Evolutionary conservation across 2,888 invertebrate genomes (phyloP), one percentile per base, ranked within the genome.

Genomic region (Heliconius cydno): DNA sequence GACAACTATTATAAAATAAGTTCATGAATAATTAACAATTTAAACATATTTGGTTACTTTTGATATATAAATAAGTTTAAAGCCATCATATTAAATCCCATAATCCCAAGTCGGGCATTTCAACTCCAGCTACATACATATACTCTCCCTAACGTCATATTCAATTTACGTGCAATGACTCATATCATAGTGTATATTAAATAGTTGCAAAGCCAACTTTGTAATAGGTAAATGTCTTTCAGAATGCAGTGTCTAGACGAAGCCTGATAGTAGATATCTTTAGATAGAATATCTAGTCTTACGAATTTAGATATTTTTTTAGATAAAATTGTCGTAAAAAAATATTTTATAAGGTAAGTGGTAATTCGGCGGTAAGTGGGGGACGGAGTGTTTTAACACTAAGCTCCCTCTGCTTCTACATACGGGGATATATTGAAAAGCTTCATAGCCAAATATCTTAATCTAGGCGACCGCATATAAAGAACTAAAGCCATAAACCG

Each of bases 401-500:
- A 34, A 9, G 34, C 34, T 34, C 7, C 5, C 5, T 46, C 46
- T 46, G 46, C 46, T 15, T 46, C 46, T 46, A 15, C 15, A 2
- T 46, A 1, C 6, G 15, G 4, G 28, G 28, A 28, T 28, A 28
- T 28, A 28, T 28, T 28, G 28, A 28, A 28, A 28, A 28, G 28
- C 28, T 28, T 73, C 34, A 57, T 34, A 34, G 63, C 41, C 74
- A 41, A 75, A 65, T 41, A 25, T 65, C 9, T 10, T 41, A 38
- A 34, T 41, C 65, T 25, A 75, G 63, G 15, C 28, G 28, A 78
- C 72, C 79, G 73, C 72, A 79, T 79, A 79, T 52, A 79, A 68
- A 78, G 81, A 81, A 81, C 78, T 78, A 81, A 77, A 60, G 30
- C 79, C n/a, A 68, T 78, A 80, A 78, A 78, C 68, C 79, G 80